Conservation (phyloP, 2,797 vertebrate genomes). For the Orientallactaga sibirica region DNA sequence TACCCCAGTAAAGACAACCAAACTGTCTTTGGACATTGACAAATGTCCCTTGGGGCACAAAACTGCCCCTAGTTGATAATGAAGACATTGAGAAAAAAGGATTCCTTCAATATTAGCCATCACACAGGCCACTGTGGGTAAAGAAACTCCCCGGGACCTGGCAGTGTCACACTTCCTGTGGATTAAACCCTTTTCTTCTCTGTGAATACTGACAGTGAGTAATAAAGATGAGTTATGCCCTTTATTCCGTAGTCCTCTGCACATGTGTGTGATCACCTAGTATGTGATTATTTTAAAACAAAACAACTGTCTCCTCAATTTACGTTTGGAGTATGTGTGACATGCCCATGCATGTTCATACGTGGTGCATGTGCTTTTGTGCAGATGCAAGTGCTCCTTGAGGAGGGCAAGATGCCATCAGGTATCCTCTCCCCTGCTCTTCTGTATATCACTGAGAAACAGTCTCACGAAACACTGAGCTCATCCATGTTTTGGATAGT, state of each 20-base stretch:
- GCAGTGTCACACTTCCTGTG: neutral
- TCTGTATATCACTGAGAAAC: too few species aligned
- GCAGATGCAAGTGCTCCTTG: too few species aligned
- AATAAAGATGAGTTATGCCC: neutral
- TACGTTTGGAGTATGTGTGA: neutral
- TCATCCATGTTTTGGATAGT: too few species aligned
- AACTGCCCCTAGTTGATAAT: neutral
- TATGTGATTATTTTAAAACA: conserved; percentile 18
- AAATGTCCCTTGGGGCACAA: neutral
- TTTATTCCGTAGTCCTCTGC: neutral
- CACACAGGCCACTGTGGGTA: neutral
- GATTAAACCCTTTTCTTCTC: neutral
- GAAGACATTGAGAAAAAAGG: neutral
- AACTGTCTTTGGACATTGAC: neutral
- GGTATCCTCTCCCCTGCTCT: too few species aligned
- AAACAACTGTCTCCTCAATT: conserved; percentile 30
- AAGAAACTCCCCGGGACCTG: neutral
- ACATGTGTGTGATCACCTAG: neutral
- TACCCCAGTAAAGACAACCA: neutral
- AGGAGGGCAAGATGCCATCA: too few species aligned
- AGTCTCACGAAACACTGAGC: too few species aligned
- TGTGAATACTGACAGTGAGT: neutral
- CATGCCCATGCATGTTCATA: too few species aligned
- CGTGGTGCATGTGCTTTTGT: too few species aligned
- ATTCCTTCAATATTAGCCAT: neutral